Evolutionary conservation across 37 sponge, comb jelly and placozoan species (phyloP), one percentile per base, ranked within the genome.

Genomic region (Theonella swinhoei): DNA sequence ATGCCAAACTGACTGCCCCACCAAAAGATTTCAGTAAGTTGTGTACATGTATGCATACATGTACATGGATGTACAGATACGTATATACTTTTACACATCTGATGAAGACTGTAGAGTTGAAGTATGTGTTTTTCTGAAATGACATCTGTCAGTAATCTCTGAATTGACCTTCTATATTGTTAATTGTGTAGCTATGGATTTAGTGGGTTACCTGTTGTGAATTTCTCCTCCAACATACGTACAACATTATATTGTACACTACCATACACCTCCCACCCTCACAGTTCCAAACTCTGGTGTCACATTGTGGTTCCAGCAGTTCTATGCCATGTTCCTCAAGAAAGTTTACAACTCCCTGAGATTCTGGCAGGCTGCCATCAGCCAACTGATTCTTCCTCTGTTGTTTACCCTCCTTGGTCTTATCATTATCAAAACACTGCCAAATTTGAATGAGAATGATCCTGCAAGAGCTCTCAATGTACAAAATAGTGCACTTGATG

Each of bases 311-410:
- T 14, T 47, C 54, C 54, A 47, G 54, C 54, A 47, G 54, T 47
- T 47, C 54, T 47, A 7, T 14, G 54, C 54, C 11, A 87, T 91
- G 88, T 73, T 97, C 17, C 62, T 86, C 33, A 98, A 98, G 72
- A 88, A 93, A 32, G 73, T 91, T 67, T 77, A 90, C 76, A 89
- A 98, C 90, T 78, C 90, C 25, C 68, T 77, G 23, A 88, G 99
- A 19, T 88, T 95, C 93, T 91, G 79, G 70, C 73, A 60, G 22
- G 91, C 90, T 20, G 25, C 94, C 9, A 67, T 98, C 35, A 58
- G 85, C 39, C 99, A 98, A 72, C 77, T 98, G 41, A 33, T 96
- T 22, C 83, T 95, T 29, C 99, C 99, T 14, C n/a, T 83, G 2
- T 4, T 90, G 7, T 94, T 95, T 71, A 88, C 94, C 42, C 38